Evolutionary conservation across 2,888 invertebrate genomes (phyloP).

Genomic region (Escarpia spicata): DNA sequence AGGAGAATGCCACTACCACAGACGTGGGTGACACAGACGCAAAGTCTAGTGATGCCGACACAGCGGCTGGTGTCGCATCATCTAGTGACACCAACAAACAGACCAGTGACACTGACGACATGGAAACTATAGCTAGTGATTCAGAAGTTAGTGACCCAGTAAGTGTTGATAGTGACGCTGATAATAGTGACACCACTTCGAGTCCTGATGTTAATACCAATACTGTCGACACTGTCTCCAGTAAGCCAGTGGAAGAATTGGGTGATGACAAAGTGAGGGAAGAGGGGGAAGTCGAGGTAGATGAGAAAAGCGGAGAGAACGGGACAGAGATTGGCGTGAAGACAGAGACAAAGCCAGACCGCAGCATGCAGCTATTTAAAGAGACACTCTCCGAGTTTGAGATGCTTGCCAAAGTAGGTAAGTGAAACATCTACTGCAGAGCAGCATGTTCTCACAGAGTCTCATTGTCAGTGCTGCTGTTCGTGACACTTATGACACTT

Average conservation of each 20-base stretch:
- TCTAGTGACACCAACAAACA: background rate
- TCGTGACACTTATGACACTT: background rate
- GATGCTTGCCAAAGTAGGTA: slow-evolving; percentile 73
- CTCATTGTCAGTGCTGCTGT: background rate
- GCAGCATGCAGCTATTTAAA: slow-evolving; percentile 45
- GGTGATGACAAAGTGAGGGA: slow-evolving; percentile 20
- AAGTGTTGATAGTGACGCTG: background rate
- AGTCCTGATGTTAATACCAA: background rate
- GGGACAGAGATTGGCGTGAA: slow-evolving; percentile 25
- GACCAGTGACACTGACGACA: background rate
- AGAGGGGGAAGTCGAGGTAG: background rate
- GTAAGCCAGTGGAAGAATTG: slow-evolving; percentile 19
- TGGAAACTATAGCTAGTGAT: background rate
- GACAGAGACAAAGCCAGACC: slow-evolving; percentile 19
- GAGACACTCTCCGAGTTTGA: slow-evolving; percentile 70
- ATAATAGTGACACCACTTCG: slow-evolving; percentile 17
- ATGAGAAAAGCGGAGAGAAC: slow-evolving; percentile 17
- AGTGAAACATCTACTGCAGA: slow-evolving; percentile 38
- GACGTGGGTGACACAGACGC: background rate
- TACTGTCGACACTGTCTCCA: background rate
- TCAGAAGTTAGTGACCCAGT: background rate
- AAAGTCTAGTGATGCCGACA: slow-evolving; percentile 7
- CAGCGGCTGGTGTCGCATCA: slow-evolving; percentile 18
- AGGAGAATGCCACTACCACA: background rate
- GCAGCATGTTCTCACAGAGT: background rate